phyloP scores from a whole-genome alignment of 2,797 vertebrate species.

The Siniperca undulata region DNA sequence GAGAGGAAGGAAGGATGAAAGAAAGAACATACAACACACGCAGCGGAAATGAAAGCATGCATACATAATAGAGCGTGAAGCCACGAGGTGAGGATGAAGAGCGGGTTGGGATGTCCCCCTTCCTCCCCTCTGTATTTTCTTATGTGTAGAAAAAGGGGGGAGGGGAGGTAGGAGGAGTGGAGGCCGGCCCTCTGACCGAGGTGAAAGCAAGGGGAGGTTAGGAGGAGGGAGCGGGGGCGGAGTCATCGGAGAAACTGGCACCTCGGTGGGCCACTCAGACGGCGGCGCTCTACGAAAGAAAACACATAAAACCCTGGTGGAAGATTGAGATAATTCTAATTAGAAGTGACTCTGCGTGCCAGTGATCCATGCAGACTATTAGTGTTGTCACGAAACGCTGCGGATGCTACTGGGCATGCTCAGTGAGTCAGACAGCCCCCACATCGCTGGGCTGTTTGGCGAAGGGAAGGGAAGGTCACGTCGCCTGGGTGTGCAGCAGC shows the following conservation, averaged over 20 bases:
- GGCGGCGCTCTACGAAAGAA: conserved; percentile 7
- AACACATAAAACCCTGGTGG: conserved; percentile 20
- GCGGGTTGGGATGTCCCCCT: conserved; percentile 35
- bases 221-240: conserved; percentile 54
- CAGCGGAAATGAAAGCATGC: conserved; percentile 45
- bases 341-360: conserved; percentile 82
- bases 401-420: conserved; percentile 80
- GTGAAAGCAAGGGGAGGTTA: conserved; percentile 22
- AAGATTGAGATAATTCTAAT: conserved; percentile 81
- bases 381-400: conserved; percentile 85
- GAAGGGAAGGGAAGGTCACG: conserved; percentile 76
- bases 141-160: background rate
- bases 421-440: conserved; percentile 59
- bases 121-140: conserved; percentile 15
- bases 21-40: background rate
- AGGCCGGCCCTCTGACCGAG: conserved; percentile 24
- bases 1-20: background rate
- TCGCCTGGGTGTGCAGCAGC: conserved; percentile 65
- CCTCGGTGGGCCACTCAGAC: conserved; percentile 52
- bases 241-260: conserved; percentile 41
- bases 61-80: conserved; percentile 65
- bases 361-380: conserved; percentile 85
- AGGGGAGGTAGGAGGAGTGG: background rate
- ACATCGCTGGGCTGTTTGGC: conserved; percentile 50
- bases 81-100: conserved; percentile 68